phyloP scores from a whole-genome alignment of 2,797 vertebrate genomes.

The Thripadectes ignobilis region DNA sequence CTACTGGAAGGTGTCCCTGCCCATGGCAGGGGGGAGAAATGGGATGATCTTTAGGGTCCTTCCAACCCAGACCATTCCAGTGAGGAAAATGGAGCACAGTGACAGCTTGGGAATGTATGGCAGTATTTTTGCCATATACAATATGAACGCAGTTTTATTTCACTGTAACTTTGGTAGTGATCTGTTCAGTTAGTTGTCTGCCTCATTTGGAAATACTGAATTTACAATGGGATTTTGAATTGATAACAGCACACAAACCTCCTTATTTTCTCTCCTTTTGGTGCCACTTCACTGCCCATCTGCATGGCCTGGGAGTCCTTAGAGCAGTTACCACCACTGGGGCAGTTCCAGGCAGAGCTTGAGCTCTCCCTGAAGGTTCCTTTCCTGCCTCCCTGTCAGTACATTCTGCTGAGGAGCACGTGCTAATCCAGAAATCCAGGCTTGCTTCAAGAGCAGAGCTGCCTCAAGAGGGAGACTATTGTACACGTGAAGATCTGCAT shows the following conservation, averaged over 20 bases:
- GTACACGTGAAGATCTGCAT: accelerated
- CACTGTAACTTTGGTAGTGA: neutral
- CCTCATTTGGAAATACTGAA: neutral
- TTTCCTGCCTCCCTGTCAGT: neutral
- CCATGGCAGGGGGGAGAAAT: too few species aligned
- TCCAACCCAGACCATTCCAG: neutral
- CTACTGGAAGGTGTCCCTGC: neutral
- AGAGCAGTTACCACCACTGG: accelerated
- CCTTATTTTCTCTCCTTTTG: neutral
- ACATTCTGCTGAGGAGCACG: accelerated
- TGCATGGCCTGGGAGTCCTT: neutral
- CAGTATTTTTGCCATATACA: neutral
- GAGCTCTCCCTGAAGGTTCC: neutral
- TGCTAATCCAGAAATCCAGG: neutral
- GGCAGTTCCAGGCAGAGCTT: neutral
- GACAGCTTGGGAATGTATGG: neutral
- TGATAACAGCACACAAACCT: neutral
- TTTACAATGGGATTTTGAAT: neutral
- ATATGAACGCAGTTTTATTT: neutral
- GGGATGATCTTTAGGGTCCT: neutral
- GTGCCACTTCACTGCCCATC: neutral
- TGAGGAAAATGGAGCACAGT: neutral
- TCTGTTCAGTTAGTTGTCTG: neutral
- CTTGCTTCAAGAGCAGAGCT: neutral
- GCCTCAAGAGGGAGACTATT: neutral